Evolutionary conservation across 2,113 vertebrate genomes (phyloP).

Genomic region (Otocyon megalotis): DNA sequence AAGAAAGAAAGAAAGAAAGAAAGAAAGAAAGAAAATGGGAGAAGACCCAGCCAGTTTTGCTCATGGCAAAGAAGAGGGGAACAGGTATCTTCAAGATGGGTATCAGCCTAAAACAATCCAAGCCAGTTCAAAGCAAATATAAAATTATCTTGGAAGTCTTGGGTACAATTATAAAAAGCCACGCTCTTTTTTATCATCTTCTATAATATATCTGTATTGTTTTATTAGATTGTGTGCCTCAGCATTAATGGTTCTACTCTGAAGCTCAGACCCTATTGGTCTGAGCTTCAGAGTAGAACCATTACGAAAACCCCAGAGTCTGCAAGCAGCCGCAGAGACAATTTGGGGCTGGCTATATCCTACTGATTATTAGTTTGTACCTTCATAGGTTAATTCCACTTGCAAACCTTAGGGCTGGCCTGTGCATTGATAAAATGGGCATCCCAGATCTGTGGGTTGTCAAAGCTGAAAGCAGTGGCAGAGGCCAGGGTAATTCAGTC

Average conservation of each 20-base stretch:
- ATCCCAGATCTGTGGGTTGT: neutral
- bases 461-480: neutral
- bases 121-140: neutral
- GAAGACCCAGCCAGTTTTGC: neutral
- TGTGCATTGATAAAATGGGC: neutral
- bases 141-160: neutral
- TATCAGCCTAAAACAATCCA: neutral
- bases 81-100: neutral
- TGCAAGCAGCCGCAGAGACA: neutral
- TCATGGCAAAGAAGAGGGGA: slow-evolving; percentile 1
- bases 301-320: neutral
- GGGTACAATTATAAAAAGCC: slow-evolving; percentile 4
- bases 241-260: too few species aligned
- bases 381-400: neutral
- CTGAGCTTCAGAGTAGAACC: neutral
- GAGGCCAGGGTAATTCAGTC: neutral
- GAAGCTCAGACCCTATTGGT: too few species aligned
- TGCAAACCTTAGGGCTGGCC: neutral
- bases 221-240: neutral
- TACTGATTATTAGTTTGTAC: neutral
- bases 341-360: neutral
- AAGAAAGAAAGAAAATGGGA: neutral
- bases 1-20: neutral
- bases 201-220: neutral
- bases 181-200: neutral